Base-by-base conservation (phyloP, 1,140 invertebrate genomes). In the Penaeus vannamei region DNA sequence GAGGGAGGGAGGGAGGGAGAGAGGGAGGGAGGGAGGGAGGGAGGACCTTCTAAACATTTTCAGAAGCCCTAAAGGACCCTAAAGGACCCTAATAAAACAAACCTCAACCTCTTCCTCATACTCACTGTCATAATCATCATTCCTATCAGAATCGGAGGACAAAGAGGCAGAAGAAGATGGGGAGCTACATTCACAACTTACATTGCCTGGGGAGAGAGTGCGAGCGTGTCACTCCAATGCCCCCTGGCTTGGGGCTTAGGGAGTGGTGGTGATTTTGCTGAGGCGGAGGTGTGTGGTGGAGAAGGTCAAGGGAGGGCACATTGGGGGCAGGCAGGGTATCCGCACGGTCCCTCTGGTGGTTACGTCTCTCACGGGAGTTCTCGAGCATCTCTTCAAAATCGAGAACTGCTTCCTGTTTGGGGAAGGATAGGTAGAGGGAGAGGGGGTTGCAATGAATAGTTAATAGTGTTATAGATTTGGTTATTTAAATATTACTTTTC, bases 371-470 rank as follows among this genome's bases (percentile, higher is more conserved):
- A 0, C 87, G 81, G 29, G 91, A 91, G 22, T 91, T 91, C 62
- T 91, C 94, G 88, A 96, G 93, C 23, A 95, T 95, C 79, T 95
- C 94, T 92, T 97, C 96, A 92, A 97, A 97, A 92, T 96, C 96
- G n/a, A 94, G 93, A 79, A 96, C 95, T 23, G 95, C 95, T 92
- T 96, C 95, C 90, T 95, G 94, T 80, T 80, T 23, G 77, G 77
- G 26, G 42, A 1, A 0, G 77, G 23, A 20, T 32, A n/a, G 42
- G 19, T 19, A 14, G 42, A 80, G 42, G 42, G 26, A 36, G 42
- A 19, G 77, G 12, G 26, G 42, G 53, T 12, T 53, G 36, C 0
- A 53, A 17, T 14, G 53, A 12, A 53, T 53, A 17, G 1, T 4
- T 42, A 42, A 5, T 42, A 42, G 0, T 42, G 36, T 42, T 4